phyloP scores from a whole-genome alignment of 2,113 vertebrate species.

The Tautogolabrus adspersus region DNA sequence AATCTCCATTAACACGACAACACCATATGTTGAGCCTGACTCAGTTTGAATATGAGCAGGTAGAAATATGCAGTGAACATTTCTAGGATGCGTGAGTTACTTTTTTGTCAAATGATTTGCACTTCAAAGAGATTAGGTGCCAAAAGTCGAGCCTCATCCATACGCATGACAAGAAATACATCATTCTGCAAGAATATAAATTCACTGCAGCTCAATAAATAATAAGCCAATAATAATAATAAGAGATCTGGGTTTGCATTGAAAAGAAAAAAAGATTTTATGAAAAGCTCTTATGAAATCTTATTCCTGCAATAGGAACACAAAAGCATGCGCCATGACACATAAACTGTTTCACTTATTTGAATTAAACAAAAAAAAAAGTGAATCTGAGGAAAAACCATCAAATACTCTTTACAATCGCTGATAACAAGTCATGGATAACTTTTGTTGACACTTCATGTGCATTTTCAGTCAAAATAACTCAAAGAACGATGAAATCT shows the following conservation, averaged over 20 bases:
- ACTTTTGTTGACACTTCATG: no score
- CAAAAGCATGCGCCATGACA: not conserved
- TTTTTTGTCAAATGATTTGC: slow-evolving; percentile 30
- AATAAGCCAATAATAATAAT: no score
- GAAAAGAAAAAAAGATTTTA: not conserved
- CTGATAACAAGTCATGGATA: not conserved
- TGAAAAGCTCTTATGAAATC: not conserved
- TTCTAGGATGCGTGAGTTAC: not conserved
- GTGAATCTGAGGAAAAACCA: not conserved
- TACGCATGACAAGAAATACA: slow-evolving; percentile 7
- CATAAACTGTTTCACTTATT: not conserved
- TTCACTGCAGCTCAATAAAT: slow-evolving; percentile 3
- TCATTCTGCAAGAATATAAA: not conserved
- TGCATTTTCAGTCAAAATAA: no score
- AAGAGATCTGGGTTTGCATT: not conserved
- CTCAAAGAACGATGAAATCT: not conserved
- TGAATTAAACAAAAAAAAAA: not conserved
- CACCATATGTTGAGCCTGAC: not conserved
- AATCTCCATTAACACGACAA: not conserved
- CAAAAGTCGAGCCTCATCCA: slow-evolving; percentile 29
- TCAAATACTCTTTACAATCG: not conserved
- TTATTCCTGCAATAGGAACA: not conserved
- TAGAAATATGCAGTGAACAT: slow-evolving; percentile 3
- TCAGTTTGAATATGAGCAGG: not conserved
- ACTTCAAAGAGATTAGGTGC: slow-evolving; percentile 54